Evolutionary conservation across 2,113 vertebrate species (phyloP), one percentile per base, ranked within the genome.

Genomic region (Pitta sordida): DNA sequence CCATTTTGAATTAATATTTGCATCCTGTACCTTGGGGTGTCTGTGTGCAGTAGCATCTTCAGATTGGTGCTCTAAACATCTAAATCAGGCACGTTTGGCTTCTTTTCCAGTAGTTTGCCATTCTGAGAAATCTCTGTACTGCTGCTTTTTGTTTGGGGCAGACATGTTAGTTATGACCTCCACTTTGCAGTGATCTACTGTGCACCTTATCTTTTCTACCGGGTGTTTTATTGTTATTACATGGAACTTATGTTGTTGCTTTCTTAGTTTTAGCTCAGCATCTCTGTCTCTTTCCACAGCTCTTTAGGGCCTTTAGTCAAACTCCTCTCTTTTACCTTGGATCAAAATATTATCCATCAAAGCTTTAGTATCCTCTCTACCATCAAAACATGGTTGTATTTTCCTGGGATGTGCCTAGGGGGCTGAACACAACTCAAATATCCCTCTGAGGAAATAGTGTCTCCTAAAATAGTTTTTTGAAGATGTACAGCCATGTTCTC

Each of bases 321-420:
- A 82, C 93, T 91, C 70, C 32, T 87, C 49, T 79, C 53, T 88
- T 92, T 88, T 95, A 91, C 94, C 59, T 91, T 80, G 91, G 93
- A 96, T 95, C 94, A 96, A 94, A 94, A 95, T 95, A 94, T 83
- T 93, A 95, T 91, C 93, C 67, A 87, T 96, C 94, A 96, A 95
- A 96, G 94, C 93, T 91, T 93, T 96, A 91, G 87, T 94, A 90
- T 71, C 91, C 85, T 93, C 71, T 91, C 91, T 76, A 85, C 90
- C 95, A 91, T 93, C 95, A 96, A 96, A 95, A 93, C 92, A 67
- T 39, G 75, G 67, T 77, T 96, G 71, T 96, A 93, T 95, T 95
- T 96, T 96, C 71, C 85, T 91, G 92, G 90, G 92, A 96, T 78
- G 37, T 95, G 93, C 95, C 96, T 91, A 55, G 67, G 90, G 92